Evolutionary conservation across 2,797 vertebrate species (phyloP).

Genomic region (Pyrocephalus nanus): DNA sequence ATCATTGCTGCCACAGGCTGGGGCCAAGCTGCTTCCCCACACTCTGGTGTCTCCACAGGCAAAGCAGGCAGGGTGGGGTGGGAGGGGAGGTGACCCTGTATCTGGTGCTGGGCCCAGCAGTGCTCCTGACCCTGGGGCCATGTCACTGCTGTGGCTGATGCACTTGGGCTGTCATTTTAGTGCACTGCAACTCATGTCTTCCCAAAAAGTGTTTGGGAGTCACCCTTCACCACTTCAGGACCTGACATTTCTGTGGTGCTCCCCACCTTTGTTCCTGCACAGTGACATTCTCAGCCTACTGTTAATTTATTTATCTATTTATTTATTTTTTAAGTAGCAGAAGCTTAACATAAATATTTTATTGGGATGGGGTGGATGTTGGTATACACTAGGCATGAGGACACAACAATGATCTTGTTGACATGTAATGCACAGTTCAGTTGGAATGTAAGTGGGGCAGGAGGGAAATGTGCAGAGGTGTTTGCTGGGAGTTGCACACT

Average conservation of each 20-base stretch:
- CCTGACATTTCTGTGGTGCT: accelerated
- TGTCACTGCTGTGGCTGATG: accelerated
- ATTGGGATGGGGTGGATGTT: not conserved
- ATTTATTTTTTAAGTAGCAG: not conserved
- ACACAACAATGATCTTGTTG: not conserved
- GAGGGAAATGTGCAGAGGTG: not conserved
- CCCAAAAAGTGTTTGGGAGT: not conserved
- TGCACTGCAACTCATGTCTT: accelerated
- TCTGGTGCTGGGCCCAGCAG: accelerated
- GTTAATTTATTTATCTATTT: not conserved
- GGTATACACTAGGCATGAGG: accelerated
- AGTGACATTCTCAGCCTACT: not conserved
- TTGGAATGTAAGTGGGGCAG: not conserved
- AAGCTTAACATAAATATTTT: not conserved
- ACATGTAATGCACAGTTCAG: not conserved
- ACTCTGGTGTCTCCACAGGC: no score
- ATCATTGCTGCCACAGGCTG: no score
- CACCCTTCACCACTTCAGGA: not conserved
- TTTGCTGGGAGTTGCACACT: not conserved
- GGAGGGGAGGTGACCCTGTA: not conserved
- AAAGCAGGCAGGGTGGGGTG: accelerated
- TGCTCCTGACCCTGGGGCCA: accelerated
- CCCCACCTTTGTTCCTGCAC: not conserved
- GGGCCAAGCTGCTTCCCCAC: not conserved
- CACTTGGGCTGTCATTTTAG: not conserved